Percentiles rank a stretch among this genome's conserved stretches.
Evolutionary conservation across 2,797 vertebrate genomes (phyloP).

Genomic region (Platalea minor): DNA sequence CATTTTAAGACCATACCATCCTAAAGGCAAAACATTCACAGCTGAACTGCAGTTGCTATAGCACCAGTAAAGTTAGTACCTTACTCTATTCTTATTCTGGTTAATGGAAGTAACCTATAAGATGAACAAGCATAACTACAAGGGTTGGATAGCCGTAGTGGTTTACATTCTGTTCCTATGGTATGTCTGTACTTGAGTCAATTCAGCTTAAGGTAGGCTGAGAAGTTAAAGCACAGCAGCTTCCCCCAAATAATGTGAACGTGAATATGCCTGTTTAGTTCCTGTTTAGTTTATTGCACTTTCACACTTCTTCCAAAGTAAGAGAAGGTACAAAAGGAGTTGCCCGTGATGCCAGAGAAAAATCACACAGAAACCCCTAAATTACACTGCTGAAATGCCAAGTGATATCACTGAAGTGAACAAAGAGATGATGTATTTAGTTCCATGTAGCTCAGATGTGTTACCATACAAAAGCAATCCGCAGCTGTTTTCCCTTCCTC

Average conservation of each 20-base stretch:
- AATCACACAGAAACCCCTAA: neutral
- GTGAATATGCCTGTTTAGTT: neutral
- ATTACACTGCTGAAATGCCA: neutral
- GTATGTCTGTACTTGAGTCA: neutral
- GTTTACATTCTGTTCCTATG: neutral
- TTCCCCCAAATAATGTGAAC: neutral
- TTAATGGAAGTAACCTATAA: neutral
- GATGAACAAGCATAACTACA: neutral
- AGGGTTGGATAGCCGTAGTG: neutral
- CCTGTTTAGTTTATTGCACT: neutral
- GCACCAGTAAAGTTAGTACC: neutral
- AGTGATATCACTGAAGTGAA: neutral
- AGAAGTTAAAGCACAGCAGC: neutral
- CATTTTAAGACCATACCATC: neutral
- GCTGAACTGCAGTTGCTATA: neutral
- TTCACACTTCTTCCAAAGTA: neutral
- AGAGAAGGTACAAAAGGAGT: neutral
- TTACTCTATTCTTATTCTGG: neutral
- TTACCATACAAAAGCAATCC: neutral
- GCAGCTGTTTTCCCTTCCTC: neutral
- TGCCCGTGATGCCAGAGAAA: neutral
- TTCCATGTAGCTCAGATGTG: neutral
- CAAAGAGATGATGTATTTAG: neutral
- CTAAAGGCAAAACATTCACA: neutral
- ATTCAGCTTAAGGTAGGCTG: neutral